phyloP scores from a whole-genome alignment of 1,140 invertebrate species.

The Melipona quadrifasciata region DNA sequence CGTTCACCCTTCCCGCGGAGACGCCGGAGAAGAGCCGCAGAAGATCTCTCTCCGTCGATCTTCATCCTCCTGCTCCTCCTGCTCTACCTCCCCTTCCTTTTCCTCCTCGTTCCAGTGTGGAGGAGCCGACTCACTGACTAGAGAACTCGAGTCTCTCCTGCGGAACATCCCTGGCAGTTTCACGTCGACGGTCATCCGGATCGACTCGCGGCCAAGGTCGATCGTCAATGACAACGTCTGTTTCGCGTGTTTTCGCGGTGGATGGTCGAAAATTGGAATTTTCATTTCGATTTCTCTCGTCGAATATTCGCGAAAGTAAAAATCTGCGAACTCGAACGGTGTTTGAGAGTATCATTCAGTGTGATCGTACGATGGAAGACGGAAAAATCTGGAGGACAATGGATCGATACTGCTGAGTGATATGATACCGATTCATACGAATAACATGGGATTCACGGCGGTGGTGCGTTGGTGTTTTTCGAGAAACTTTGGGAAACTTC shows the following conservation, averaged over 20 bases:
- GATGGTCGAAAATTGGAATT: not conserved
- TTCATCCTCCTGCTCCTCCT: conserved; percentile 51
- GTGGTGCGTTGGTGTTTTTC: conserved; percentile 12
- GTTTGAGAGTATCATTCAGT: not conserved
- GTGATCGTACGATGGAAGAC: not conserved
- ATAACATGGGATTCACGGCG: not conserved
- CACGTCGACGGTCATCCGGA: conserved; percentile 69
- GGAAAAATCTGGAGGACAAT: not conserved
- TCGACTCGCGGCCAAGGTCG: conserved; percentile 68
- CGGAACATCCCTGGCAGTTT: conserved; percentile 68
- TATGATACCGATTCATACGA: not conserved
- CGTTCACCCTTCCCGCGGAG: conserved; percentile 35
- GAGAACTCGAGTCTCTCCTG: conserved; percentile 64
- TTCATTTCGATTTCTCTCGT: not conserved
- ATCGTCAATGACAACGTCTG: not conserved
- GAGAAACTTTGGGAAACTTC: not conserved
- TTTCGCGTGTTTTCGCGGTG: not conserved
- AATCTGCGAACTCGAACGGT: not conserved
- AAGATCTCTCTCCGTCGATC: conserved; percentile 53
- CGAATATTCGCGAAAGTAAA: not conserved
- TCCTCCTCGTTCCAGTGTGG: conserved; percentile 60
- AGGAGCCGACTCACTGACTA: conserved; percentile 63
- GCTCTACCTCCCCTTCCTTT: conserved; percentile 26
- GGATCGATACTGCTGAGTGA: not conserved
- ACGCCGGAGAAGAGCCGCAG: not conserved